Percentiles rank a stretch among this genome's conserved stretches.
These are phyloP conservation scores for Zaprionus capensis DNA, from an alignment of 1,140 invertebrate species.

Conservation along the genomic window DNA sequence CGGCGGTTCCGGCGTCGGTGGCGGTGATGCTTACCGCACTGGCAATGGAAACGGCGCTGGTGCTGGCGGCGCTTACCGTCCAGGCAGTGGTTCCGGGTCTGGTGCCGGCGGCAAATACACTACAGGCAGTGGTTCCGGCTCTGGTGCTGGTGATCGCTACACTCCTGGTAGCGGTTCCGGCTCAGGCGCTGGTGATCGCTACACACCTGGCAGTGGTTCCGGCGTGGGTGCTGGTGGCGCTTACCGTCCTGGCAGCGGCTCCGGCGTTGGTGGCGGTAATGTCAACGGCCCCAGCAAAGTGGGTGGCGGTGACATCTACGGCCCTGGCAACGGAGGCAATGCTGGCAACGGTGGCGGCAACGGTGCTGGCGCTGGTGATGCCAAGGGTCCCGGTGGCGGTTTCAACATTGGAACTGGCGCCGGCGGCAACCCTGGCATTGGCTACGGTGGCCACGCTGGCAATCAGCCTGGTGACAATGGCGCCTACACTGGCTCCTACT, in stretches of 20 bases:
- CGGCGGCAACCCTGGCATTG: neutral
- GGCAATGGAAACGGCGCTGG: conserved; percentile 21
- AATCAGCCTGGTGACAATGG: conserved; percentile 49
- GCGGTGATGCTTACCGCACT: conserved; percentile 34
- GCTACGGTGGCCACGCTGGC: conserved; percentile 27
- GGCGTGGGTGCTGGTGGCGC: conserved; percentile 11
- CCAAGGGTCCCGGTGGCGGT: conserved; percentile 14
- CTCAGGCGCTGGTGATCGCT: conserved; percentile 24
- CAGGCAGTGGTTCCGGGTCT: conserved; percentile 26
- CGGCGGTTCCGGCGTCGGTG: conserved; percentile 48
- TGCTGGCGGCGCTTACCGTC: conserved; percentile 6
- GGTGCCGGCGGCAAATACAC: conserved; percentile 16
- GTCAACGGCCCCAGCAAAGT: conserved; percentile 13
- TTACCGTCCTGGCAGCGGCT: conserved; percentile 23
- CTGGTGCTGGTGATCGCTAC: conserved; percentile 23
- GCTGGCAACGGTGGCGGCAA: conserved; percentile 10
- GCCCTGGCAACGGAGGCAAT: conserved; percentile 25
- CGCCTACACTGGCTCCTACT: conserved; percentile 60
- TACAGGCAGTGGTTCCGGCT: conserved; percentile 6
- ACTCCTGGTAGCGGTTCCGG: conserved; percentile 8
- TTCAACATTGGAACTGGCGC: conserved; percentile 18
- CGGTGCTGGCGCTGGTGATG: conserved; percentile 16
- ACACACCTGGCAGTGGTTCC: conserved; percentile 6
- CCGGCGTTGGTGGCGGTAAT: conserved; percentile 16
- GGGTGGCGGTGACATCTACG: conserved; percentile 22